These are phyloP conservation scores for Exocentrus adspersus DNA, from an alignment of 2,888 invertebrate genomes.

Conservation along the genomic window DNA sequence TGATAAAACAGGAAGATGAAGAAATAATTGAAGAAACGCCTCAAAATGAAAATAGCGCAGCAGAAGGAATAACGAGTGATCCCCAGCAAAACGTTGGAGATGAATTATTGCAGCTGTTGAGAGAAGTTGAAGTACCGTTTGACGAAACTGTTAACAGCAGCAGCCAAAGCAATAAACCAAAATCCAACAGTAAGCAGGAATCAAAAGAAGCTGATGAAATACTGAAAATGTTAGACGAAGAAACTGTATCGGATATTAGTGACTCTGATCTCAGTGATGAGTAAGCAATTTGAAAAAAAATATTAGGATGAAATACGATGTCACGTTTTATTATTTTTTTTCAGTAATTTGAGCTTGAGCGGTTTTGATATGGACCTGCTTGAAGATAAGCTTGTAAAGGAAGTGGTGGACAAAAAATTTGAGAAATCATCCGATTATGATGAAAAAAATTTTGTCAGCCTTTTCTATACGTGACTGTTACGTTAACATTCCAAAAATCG, in stretches of 20 bases:
- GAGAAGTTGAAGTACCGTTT: conserved; percentile 23
- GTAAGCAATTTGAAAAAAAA: conserved; percentile 3
- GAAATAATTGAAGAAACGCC: neutral
- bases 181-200: conserved; percentile 3
- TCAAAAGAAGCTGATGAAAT: conserved; percentile 20
- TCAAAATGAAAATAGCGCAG: neutral
- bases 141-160: neutral
- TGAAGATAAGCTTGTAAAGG: neutral
- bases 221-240: conserved; percentile 20
- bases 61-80: neutral
- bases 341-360: neutral
- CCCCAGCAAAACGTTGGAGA: conserved; percentile 1
- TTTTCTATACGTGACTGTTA: conserved; percentile 28
- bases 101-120: conserved; percentile 31
- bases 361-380: neutral
- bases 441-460: neutral
- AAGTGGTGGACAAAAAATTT: neutral
- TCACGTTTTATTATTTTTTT: no score
- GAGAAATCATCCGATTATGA: neutral
- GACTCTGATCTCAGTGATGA: conserved; percentile 23
- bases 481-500: conserved; percentile 27
- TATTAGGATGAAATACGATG: neutral
- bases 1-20: neutral
- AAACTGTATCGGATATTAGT: conserved; percentile 19
- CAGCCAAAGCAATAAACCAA: neutral